phyloP scores from a whole-genome alignment of 1,140 invertebrate species.

The Battus philenor region DNA sequence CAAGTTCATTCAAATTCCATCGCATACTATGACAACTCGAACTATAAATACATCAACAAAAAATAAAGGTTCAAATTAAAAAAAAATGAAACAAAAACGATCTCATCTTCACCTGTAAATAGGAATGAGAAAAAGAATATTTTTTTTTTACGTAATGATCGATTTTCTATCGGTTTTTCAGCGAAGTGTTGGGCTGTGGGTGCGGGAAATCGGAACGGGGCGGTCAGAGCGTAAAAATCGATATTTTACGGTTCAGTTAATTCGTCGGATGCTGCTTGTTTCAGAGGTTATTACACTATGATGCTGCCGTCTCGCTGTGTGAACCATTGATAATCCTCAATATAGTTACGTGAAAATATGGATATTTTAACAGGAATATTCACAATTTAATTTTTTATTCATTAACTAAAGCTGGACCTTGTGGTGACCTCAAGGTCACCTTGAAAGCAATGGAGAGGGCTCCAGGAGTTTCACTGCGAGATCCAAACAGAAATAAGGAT shows the following conservation, averaged over 20 bases:
- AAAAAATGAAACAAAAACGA: slow-evolving; percentile 21
- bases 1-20: slow-evolving; percentile 51
- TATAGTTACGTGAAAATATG: too few relatives aligned
- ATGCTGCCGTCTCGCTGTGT: neutral
- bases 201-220: slow-evolving; percentile 37
- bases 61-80: slow-evolving; percentile 22
- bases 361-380: too few relatives aligned
- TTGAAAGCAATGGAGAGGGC: too few relatives aligned
- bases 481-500: too few relatives aligned
- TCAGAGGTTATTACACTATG: slow-evolving; percentile 48
- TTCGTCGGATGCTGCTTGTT: slow-evolving; percentile 28
- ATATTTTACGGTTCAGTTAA: slow-evolving; percentile 49
- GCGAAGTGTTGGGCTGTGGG: slow-evolving; percentile 27
- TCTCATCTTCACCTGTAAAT: slow-evolving; percentile 22
- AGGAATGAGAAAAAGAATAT: slow-evolving; percentile 23
- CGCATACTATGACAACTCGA: slow-evolving; percentile 20
- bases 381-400: too few relatives aligned
- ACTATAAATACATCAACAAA: too few relatives aligned
- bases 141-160: slow-evolving; percentile 23
- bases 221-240: slow-evolving; percentile 42
- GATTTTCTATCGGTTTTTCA: slow-evolving; percentile 28
- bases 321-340: slow-evolving; percentile 8
- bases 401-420: too few relatives aligned
- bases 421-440: too few relatives aligned
- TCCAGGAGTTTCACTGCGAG: too few relatives aligned